phyloP scores from a whole-genome alignment of 2,888 invertebrate genomes.

The Nasonovia ribisnigri region DNA sequence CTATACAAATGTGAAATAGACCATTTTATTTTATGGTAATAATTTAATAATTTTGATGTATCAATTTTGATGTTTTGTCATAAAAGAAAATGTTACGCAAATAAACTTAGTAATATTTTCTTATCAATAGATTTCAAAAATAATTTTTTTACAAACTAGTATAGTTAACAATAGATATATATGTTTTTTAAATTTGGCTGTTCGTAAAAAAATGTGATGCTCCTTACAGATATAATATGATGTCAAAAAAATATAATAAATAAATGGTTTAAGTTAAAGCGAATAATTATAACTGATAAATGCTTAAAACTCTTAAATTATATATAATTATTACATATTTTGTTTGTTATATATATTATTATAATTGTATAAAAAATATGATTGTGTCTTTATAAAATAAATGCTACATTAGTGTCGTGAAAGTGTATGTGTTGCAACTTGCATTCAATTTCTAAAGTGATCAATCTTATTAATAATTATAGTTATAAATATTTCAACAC shows the following conservation, averaged over 20 bases:
- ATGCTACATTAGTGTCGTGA: neutral
- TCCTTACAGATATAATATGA: neutral
- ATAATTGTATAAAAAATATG: neutral
- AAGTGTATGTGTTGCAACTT: neutral
- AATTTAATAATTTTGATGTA: neutral
- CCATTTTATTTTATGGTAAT: neutral
- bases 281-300: neutral
- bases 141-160: neutral
- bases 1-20: neutral
- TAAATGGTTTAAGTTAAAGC: too few relatives aligned
- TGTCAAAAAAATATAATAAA: too few relatives aligned
- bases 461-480: neutral
- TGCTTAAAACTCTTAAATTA: neutral
- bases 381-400: neutral
- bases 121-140: neutral
- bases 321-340: neutral
- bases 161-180: neutral
- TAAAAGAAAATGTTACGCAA: neutral
- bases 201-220: neutral
- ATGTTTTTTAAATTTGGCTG: neutral
- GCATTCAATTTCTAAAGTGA: neutral
- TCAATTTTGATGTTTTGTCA: neutral
- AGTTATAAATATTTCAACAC: neutral
- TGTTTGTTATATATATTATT: neutral
- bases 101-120: neutral